Percentiles rank a stretch among this genome's conserved stretches.
These are phyloP conservation scores for Syrista parreyssii DNA, from an alignment of 2,888 invertebrate species.

Conservation along the genomic window DNA sequence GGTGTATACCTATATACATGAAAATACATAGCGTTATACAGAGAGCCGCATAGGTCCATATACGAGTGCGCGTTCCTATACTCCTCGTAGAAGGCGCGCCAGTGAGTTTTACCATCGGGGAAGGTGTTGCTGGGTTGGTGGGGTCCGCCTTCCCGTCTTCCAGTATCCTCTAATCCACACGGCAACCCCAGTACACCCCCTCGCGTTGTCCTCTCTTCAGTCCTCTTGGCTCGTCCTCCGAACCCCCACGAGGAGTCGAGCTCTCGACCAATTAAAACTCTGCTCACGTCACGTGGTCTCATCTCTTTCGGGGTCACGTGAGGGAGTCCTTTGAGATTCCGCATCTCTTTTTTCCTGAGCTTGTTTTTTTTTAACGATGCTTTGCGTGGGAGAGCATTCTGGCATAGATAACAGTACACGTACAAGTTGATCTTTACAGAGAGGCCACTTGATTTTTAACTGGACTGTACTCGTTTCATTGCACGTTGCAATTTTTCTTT, in stretches of 20 bases:
- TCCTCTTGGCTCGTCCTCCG: constrained; percentile 23
- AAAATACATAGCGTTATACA: constrained; percentile 3
- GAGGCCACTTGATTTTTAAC: neutral
- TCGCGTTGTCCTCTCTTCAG: constrained; percentile 24
- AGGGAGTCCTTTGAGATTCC: constrained; percentile 15
- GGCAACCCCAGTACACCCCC: constrained; percentile 47
- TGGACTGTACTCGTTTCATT: neutral
- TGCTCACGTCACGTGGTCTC: constrained; percentile 30
- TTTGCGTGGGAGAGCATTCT: constrained; percentile 1
- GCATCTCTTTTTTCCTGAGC: neutral
- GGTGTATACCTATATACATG: constrained; percentile 4
- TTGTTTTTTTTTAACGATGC: constrained; percentile 5
- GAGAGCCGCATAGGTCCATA: constrained; percentile 8
- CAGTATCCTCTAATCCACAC: constrained; percentile 51
- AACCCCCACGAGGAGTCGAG: constrained; percentile 27
- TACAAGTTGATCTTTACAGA: neutral
- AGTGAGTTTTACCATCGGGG: constrained; percentile 31
- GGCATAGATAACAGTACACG: constrained; percentile 9
- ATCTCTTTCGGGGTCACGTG: constrained; percentile 22
- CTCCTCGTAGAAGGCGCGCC: neutral
- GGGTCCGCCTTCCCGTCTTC: constrained; percentile 52
- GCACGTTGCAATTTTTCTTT: neutral
- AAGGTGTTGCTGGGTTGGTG: constrained; percentile 56
- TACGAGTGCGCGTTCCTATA: neutral
- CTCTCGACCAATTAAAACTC: constrained; percentile 64